phyloP scores from a whole-genome alignment of 2,113 vertebrate genomes.

The Coryphaenoides rupestris region DNA sequence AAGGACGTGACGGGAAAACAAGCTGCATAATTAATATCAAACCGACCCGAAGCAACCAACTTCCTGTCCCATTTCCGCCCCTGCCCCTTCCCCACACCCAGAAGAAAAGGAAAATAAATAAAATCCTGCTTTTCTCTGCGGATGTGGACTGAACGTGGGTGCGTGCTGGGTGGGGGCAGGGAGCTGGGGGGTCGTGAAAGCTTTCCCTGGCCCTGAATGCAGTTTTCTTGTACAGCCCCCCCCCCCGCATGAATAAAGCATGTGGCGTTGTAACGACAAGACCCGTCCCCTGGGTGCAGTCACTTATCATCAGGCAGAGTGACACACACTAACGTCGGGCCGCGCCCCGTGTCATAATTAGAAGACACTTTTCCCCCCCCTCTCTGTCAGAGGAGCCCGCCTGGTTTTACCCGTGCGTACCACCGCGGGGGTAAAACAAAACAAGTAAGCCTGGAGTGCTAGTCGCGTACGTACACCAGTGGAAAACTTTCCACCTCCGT shows the following conservation, averaged over 20 bases:
- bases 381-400: conserved; percentile 35
- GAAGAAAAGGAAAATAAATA: conserved; percentile 4
- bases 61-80: too few species aligned
- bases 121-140: conserved; percentile 17
- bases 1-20: neutral
- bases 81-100: too few species aligned
- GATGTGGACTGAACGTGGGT: conserved; percentile 12
- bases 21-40: conserved; percentile 5
- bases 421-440: conserved; percentile 34
- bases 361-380: conserved; percentile 45
- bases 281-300: conserved; percentile 54
- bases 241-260: conserved; percentile 65
- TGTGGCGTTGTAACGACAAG: conserved; percentile 42
- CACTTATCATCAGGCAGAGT: conserved; percentile 62
- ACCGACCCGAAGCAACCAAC: too few species aligned
- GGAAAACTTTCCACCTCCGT: too few species aligned
- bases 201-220: conserved; percentile 38
- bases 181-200: too few species aligned
- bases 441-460: conserved; percentile 1
- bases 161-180: too few species aligned
- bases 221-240: conserved; percentile 56
- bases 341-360: conserved; percentile 62
- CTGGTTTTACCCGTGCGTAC: conserved; percentile 46
- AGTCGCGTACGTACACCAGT: too few species aligned
- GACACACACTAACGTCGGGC: conserved; percentile 57